These are phyloP conservation scores for Numenius phaeopus DNA, from an alignment of 2,797 vertebrate species.

Conservation along the genomic window DNA sequence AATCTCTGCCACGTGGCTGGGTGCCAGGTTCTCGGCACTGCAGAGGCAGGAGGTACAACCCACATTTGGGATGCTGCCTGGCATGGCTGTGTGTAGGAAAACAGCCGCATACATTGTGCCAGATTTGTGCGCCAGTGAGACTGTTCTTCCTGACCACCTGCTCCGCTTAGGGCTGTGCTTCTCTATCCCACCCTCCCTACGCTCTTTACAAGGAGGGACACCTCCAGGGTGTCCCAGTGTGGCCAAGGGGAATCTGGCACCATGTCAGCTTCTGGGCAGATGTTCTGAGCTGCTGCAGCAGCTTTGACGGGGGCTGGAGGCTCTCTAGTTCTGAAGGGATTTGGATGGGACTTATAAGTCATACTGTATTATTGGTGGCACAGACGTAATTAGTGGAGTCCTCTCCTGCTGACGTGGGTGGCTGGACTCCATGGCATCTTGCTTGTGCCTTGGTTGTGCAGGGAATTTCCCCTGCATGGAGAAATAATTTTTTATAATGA, in stretches of 20 bases:
- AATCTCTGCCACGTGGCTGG: neutral
- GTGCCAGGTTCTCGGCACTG: neutral
- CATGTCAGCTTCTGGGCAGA: neutral
- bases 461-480: neutral
- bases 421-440: neutral
- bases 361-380: neutral
- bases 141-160: neutral
- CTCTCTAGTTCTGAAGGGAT: neutral
- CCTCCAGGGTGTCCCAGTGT: neutral
- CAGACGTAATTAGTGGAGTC: neutral
- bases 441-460: neutral
- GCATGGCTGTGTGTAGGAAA: neutral
- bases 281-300: neutral
- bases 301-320: neutral
- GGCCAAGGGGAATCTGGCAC: neutral
- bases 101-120: rapidly evolving
- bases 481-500: neutral
- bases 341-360: neutral
- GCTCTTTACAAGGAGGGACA: neutral
- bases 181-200: neutral
- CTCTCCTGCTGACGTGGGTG: neutral
- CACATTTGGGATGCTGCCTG: neutral
- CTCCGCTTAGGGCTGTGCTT: neutral
- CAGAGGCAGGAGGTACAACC: neutral
- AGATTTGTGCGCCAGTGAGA: neutral